Base-by-base conservation (phyloP, 2,113 vertebrate genomes). In the Bambusicola thoracicus region DNA sequence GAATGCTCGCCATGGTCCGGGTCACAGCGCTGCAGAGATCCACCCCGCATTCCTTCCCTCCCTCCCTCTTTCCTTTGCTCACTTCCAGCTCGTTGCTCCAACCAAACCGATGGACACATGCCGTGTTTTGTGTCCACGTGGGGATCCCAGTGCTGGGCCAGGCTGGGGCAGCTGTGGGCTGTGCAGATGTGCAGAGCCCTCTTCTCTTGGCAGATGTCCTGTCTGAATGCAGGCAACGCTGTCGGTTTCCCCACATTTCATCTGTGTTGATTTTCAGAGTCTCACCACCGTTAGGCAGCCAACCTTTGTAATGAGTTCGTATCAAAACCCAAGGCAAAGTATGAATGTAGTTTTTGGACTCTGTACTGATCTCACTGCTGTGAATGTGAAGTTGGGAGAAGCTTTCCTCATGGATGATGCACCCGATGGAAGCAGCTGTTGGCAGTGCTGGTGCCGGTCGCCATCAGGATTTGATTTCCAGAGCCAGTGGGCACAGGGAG, bases 141-240 rank as follows among this genome's bases (percentile, higher is more conserved):
- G 34, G 46, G 25, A 34, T 56, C 18, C 16, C 29, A 16, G n/a
- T 16, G 46, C 46, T 27, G 73, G 49, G 15, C 36, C 10, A 9
- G 58, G 29, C 41, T 30, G 15, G 25, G 34, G 4, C 7, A 14
- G 66, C 65, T 36, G 48, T 2, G 8, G 16, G 24, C 4, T 5
- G 1, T 6, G 38, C 0, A 11, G 79, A 11, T 2, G 1, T 32
- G 20, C 58, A 65, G 41, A 41, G 14, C 43, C 12, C 1, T 46
- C 41, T 49, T 41, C 43, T 43, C 51, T 53, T 6, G 5, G 51
- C 27, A 10, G 51, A 30, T 5, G 43, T 30, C n/a, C 48, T 40
- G 13, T 6, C 36, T 12, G 62, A 30, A 14, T 20, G 8, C 32
- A 22, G 1, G 11, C 8, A 25, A 1, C 0, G 0, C 30, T 44